Conservation (phyloP, 92 coral and sea anemone genomes). For the Epizoanthus scotinus region DNA sequence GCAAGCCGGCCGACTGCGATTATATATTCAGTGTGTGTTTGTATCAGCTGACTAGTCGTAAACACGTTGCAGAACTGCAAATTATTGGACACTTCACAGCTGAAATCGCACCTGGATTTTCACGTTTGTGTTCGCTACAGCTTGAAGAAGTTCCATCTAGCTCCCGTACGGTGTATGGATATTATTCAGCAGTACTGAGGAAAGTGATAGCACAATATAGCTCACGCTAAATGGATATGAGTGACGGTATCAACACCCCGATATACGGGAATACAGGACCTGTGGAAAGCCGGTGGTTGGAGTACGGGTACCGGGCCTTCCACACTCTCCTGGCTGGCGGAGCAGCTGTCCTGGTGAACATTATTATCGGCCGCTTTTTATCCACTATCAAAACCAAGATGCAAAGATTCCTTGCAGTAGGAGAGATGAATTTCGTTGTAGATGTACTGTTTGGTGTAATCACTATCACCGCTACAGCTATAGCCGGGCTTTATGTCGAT, state of each 20-base stretch:
- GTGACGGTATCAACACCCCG: neutral
- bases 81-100: neutral
- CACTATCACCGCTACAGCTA: constrained; percentile 52
- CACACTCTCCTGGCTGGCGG: constrained; percentile 55
- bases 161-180: neutral
- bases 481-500: constrained; percentile 52
- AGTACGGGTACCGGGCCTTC: constrained; percentile 57
- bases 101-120: neutral
- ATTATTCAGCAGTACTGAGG: neutral
- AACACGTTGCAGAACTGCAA: neutral
- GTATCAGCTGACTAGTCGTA: too few relatives aligned
- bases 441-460: constrained; percentile 53
- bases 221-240: neutral
- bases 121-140: neutral
- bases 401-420: constrained; percentile 16
- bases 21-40: too few relatives aligned
- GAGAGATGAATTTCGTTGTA: constrained; percentile 60
- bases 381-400: constrained; percentile 25
- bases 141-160: neutral
- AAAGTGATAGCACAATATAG: neutral
- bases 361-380: constrained; percentile 34
- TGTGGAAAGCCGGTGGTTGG: constrained; percentile 36
- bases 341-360: constrained; percentile 57
- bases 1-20: too few relatives aligned
- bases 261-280: neutral